These are phyloP conservation scores for Ceratina australensis DNA, from an alignment of 1,140 invertebrate genomes.

Conservation along the genomic window DNA sequence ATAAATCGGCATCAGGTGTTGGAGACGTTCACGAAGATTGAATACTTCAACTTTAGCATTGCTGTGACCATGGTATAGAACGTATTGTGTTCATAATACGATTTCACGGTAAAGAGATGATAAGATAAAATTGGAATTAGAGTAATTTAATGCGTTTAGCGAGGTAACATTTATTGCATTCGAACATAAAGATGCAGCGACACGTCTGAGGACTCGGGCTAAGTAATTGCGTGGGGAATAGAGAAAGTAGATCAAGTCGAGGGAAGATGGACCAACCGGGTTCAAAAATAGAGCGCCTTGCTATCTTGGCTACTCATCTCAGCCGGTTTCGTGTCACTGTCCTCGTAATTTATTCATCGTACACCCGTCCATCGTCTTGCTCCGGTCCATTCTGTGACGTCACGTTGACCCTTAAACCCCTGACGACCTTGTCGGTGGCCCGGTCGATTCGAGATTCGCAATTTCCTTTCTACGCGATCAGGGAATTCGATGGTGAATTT, in stretches of 20 bases:
- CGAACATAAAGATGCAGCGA: not conserved
- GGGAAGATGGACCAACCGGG: not conserved
- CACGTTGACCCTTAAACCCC: slow-evolving; percentile 46
- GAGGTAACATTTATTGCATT: too few species aligned
- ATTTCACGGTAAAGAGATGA: too few species aligned
- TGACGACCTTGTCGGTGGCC: not conserved
- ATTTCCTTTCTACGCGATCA: slow-evolving; percentile 22
- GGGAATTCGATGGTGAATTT: slow-evolving; percentile 14
- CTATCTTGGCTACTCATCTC: slow-evolving; percentile 44
- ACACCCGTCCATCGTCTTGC: slow-evolving; percentile 40
- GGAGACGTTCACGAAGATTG: not conserved
- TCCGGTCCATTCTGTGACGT: slow-evolving; percentile 32
- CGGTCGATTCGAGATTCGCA: slow-evolving; percentile 21
- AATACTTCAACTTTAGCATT: slow-evolving; percentile 8
- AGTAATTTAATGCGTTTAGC: too few species aligned
- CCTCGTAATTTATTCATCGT: slow-evolving; percentile 55
- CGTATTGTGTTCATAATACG: too few species aligned
- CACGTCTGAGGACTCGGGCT: not conserved
- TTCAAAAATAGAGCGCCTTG: slow-evolving; percentile 44
- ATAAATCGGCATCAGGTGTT: not conserved
- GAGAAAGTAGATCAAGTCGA: slow-evolving; percentile 26
- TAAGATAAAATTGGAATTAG: too few species aligned
- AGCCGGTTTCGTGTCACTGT: slow-evolving; percentile 49
- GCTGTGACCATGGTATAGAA: too few species aligned
- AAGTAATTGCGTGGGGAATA: slow-evolving; percentile 8